These are phyloP conservation scores for Eledone cirrhosa DNA, from an alignment of 2,888 invertebrate species.

Conservation along the genomic window DNA sequence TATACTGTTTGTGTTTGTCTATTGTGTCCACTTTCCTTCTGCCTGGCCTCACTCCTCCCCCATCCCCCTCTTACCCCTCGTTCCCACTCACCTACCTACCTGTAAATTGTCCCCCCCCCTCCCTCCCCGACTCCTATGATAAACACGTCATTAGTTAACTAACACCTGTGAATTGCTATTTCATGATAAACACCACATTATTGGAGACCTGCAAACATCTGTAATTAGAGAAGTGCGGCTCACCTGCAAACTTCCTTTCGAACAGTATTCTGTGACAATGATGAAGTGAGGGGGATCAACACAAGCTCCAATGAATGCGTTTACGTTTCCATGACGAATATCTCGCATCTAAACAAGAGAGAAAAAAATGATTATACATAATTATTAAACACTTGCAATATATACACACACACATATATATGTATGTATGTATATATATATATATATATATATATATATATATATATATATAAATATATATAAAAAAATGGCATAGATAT, in stretches of 20 bases:
- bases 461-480: not conserved
- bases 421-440: constrained; percentile 3
- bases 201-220: too few species aligned
- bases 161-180: too few species aligned
- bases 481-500: too few species aligned
- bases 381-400: not conserved
- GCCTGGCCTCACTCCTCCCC: too few species aligned
- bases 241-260: constrained; percentile 96
- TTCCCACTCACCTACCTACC: too few species aligned
- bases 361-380: not conserved
- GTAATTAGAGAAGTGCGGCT: constrained; percentile 64
- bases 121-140: too few species aligned
- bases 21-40: too few species aligned
- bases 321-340: constrained; percentile 87
- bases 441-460: constrained; percentile 25
- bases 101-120: too few species aligned
- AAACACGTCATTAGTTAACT: too few species aligned
- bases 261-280: constrained; percentile 96
- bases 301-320: constrained; percentile 96
- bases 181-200: too few species aligned
- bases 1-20: too few species aligned
- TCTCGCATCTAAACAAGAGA: constrained; percentile 58
- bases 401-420: not conserved
- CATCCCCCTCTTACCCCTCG: too few species aligned
- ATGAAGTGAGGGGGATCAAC: constrained; percentile 85